phyloP scores from a whole-genome alignment of 1,140 invertebrate genomes.

The Drosophila setifemur region DNA sequence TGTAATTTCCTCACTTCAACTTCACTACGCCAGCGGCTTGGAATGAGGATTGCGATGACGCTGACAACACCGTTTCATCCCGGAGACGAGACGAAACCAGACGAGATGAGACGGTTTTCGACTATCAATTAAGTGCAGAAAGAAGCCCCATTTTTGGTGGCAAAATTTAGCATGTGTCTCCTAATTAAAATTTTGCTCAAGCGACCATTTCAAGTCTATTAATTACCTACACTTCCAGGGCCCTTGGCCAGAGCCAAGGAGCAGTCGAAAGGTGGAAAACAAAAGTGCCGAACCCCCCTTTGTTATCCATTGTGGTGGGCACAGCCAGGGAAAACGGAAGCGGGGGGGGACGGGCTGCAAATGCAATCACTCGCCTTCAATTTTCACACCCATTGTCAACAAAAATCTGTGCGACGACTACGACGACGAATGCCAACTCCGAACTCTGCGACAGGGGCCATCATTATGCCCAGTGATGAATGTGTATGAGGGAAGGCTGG shows the following conservation, averaged over 20 bases:
- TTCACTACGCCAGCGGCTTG: constrained; percentile 30
- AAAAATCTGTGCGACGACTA: constrained; percentile 69
- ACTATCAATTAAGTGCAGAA: constrained; percentile 70
- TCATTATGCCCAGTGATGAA: constrained; percentile 69
- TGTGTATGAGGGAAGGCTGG: constrained; percentile 16
- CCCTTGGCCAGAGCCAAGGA: constrained; percentile 18
- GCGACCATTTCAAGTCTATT: constrained; percentile 79
- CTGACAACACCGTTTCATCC: constrained; percentile 38
- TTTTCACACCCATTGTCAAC: constrained; percentile 80
- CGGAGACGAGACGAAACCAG: constrained; percentile 35
- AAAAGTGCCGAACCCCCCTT: constrained; percentile 31
- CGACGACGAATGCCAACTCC: constrained; percentile 38
- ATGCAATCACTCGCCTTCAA: constrained; percentile 80
- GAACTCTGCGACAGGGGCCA: constrained; percentile 41
- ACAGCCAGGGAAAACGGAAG: not conserved
- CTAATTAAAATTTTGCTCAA: constrained; percentile 76
- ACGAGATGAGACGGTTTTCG: constrained; percentile 56
- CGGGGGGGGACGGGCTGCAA: constrained; percentile 31
- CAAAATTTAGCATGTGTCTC: constrained; percentile 71
- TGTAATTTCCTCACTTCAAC: constrained; percentile 81
- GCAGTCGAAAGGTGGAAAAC: constrained; percentile 1
- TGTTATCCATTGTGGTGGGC: constrained; percentile 41
- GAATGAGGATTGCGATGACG: constrained; percentile 18
- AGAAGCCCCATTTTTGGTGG: not conserved
- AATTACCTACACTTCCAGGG: constrained; percentile 62